Evolutionary conservation across 2,113 vertebrate species (phyloP).

Genomic region (Aptenodytes patagonicus): DNA sequence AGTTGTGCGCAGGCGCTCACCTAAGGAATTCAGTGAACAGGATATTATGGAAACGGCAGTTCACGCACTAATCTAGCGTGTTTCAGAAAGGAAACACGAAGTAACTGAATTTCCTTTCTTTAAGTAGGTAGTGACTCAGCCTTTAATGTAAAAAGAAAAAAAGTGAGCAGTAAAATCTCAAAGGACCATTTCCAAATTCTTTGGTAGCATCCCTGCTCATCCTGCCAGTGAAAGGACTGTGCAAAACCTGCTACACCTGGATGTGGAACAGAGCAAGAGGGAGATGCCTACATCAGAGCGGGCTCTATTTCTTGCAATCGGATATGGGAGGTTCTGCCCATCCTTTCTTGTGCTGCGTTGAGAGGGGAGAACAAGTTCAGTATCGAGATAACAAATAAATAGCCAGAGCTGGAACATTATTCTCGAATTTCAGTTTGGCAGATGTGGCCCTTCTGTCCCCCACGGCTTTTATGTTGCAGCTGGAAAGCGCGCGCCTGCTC

Average conservation of each 20-base stretch:
- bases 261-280: background rate
- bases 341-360: background rate
- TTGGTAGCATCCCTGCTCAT: background rate
- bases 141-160: background rate
- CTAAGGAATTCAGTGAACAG: background rate
- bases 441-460: background rate
- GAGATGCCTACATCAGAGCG: background rate
- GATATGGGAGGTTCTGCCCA: background rate
- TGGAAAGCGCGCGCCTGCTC: background rate
- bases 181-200: background rate
- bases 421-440: background rate
- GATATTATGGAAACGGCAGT: background rate
- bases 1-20: background rate
- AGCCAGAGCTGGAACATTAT: background rate
- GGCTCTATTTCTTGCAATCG: background rate
- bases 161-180: background rate
- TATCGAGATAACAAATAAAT: rapidly evolving
- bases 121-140: background rate
- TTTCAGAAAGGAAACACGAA: background rate
- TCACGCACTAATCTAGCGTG: background rate
- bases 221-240: background rate
- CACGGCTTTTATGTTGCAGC: background rate
- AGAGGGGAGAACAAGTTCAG: background rate
- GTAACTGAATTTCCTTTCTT: background rate
- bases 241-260: background rate